Base-by-base conservation (phyloP, 2,888 invertebrate genomes). In the Apotomis betuletana region DNA sequence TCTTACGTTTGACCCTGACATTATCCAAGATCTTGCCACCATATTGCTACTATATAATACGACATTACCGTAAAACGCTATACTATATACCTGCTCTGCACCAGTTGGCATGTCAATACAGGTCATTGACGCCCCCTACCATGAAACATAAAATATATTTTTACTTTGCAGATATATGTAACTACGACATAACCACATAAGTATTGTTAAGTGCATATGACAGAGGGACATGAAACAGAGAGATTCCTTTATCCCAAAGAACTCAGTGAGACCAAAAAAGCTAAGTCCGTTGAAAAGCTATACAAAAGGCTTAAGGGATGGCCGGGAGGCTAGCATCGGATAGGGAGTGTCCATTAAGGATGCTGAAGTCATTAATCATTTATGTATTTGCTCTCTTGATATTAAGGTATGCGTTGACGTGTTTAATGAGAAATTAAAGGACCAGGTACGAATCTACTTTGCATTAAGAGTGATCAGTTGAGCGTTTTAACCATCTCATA, bases 251-350 rank as follows among this genome's bases (percentile, higher is more conserved):
- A 90, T 90, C 90, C 88, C 87, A 85, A 90, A 90, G 89, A 72
- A 67, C 67, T 61, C 52, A 8, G 54, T 55, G 64, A 65, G 64
- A 55, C 64, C 64, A 65, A 65, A 65, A 89, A 91, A 90, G 90
- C 89, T 90, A 87, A 91, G 88, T 88, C 84, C 73, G 73, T 74
- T 77, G 83, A 83, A 91, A 91, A 90, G 90, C 91, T 92, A 92
- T 92, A 86, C 86, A 86, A 90, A 90, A 88, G 89, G 90, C 91
- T 92, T 90, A 84, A 90, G 89, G 90, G 89, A 85, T 83, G 82
- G 80, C 77, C 80, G 75, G 75, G 75, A 77, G 78, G 80, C 64
- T n/a, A 44, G 27, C 1, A 44, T 38, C 44, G 64, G 15, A 54
- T 65, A 65, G 44, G 64, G 55, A 5, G 5, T 27, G 64, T 55